phyloP scores from a whole-genome alignment of 2,888 invertebrate species.

The Drosophila paramelanica region DNA sequence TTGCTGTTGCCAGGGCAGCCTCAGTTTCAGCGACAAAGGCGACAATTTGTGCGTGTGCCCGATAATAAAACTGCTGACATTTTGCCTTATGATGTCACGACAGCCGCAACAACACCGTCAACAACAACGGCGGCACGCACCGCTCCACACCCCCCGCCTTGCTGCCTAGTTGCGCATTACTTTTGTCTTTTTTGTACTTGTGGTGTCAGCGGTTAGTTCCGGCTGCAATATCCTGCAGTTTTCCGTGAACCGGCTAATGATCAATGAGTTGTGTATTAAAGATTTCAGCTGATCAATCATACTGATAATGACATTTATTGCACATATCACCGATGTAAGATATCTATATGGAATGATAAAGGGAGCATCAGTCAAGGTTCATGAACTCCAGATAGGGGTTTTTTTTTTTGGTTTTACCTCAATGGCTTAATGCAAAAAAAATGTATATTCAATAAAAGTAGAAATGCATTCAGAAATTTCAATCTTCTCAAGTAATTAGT shows the following conservation, averaged over 20 bases:
- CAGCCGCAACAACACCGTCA: slow-evolving; percentile 36
- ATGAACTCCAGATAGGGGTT: not conserved
- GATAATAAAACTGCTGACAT: slow-evolving; percentile 77
- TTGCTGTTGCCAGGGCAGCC: slow-evolving; percentile 31
- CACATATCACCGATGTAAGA: slow-evolving; percentile 7
- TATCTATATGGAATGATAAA: not conserved
- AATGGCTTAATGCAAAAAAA: not conserved
- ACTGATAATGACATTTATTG: slow-evolving; percentile 9
- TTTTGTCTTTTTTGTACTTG: not conserved
- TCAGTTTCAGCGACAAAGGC: slow-evolving; percentile 49
- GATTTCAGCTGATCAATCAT: slow-evolving; percentile 27
- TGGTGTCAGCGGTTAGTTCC: slow-evolving; percentile 21
- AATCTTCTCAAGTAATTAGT: too few relatives aligned
- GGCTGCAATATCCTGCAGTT: slow-evolving; percentile 35
- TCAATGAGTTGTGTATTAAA: slow-evolving; percentile 25
- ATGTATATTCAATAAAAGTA: too few relatives aligned
- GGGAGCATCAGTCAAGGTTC: not conserved
- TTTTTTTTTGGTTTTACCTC: not conserved
- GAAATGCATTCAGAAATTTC: too few relatives aligned
- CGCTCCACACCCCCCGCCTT: slow-evolving; percentile 4
- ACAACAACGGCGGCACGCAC: slow-evolving; percentile 4
- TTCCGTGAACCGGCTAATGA: slow-evolving; percentile 6
- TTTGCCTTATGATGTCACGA: slow-evolving; percentile 74
- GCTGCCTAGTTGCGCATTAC: slow-evolving; percentile 5
- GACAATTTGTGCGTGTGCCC: slow-evolving; percentile 63